These are phyloP conservation scores for Microcebus jonahi DNA, from an alignment of 2,113 vertebrate genomes.

Conservation along the genomic window DNA sequence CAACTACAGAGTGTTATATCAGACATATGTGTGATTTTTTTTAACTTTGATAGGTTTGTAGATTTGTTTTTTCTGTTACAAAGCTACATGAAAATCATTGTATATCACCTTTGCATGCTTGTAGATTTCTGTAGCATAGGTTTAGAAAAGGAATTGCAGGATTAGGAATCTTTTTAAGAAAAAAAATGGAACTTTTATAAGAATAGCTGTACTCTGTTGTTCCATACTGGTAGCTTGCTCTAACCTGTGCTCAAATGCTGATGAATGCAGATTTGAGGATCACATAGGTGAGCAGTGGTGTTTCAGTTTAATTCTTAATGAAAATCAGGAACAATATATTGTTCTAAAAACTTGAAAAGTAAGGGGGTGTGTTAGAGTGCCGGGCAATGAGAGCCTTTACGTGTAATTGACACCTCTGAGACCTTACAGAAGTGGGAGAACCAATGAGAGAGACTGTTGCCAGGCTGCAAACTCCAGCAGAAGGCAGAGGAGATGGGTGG, in stretches of 20 bases:
- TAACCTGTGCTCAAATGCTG: neutral
- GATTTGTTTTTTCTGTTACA: neutral
- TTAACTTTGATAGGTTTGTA: neutral
- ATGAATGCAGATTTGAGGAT: neutral
- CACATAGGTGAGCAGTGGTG: neutral
- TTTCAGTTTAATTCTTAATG: neutral
- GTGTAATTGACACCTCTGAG: neutral
- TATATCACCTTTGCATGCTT: neutral
- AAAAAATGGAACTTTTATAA: neutral
- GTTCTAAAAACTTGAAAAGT: neutral
- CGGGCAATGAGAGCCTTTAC: neutral
- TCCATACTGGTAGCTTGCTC: neutral
- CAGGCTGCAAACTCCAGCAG: neutral
- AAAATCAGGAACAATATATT: neutral
- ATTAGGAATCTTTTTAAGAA: neutral
- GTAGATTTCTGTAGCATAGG: neutral
- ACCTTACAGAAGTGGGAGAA: neutral
- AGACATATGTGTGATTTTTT: neutral
- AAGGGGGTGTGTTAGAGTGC: neutral
- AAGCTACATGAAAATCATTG: neutral
- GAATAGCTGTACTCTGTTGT: neutral
- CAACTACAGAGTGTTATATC: neutral
- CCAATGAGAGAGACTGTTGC: slow-evolving; percentile 12
- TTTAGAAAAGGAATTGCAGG: neutral
- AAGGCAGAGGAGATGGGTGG: slow-evolving; percentile 54